Evolutionary conservation across 2,888 invertebrate species (phyloP).

Genomic region (Drosophila demipolita): DNA sequence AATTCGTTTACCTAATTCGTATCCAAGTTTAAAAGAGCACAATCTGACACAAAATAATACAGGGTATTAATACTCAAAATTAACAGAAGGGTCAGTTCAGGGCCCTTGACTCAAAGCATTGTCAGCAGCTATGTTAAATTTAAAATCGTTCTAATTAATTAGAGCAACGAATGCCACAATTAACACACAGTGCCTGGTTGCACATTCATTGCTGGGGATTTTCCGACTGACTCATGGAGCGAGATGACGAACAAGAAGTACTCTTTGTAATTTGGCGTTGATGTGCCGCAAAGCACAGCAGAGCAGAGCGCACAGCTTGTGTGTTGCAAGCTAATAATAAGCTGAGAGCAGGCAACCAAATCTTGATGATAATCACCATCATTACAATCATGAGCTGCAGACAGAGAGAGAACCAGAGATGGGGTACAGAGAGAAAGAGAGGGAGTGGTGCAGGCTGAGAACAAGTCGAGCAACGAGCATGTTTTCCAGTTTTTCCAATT

Average conservation of each 20-base stretch:
- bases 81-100: conserved; percentile 56
- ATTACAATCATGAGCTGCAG: conserved; percentile 17
- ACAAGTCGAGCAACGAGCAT: conserved; percentile 63
- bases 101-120: conserved; percentile 49
- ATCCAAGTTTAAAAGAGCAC: too few relatives aligned
- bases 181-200: conserved; percentile 4
- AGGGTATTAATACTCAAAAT: conserved; percentile 24
- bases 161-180: conserved; percentile 50
- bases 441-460: conserved; percentile 43
- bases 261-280: conserved; percentile 73
- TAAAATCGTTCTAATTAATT: conserved; percentile 67
- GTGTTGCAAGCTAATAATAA: conserved; percentile 74
- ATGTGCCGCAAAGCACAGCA: conserved; percentile 57
- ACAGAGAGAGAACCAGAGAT: neutral
- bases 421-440: neutral
- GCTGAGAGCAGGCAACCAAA: conserved; percentile 31
- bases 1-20: too few relatives aligned
- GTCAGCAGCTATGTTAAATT: conserved; percentile 29
- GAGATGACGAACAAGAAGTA: conserved; percentile 48
- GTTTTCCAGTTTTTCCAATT: conserved; percentile 74
- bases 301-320: conserved; percentile 37
- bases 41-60: neutral
- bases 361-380: conserved; percentile 35
- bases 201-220: conserved; percentile 23
- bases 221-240: conserved; percentile 55